These are phyloP conservation scores for Notechis scutatus DNA, from an alignment of 2,113 vertebrate species.

Conservation along the genomic window DNA sequence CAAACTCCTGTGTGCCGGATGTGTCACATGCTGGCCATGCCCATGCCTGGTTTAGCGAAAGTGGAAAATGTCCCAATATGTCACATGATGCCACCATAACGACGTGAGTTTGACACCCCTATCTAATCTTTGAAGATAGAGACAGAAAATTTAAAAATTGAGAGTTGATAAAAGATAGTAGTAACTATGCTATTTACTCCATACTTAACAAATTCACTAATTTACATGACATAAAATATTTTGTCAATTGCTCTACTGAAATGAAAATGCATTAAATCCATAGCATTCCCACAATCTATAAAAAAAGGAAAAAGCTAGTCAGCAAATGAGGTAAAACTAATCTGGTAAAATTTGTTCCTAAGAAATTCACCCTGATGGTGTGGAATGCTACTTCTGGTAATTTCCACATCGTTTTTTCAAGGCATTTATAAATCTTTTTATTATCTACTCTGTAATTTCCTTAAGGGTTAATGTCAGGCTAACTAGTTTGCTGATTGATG, in stretches of 20 bases:
- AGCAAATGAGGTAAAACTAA: neutral
- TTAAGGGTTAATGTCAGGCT: neutral
- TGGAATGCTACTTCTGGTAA: neutral
- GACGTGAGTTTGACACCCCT: too few species aligned
- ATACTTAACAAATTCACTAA: neutral
- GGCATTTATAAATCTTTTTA: neutral
- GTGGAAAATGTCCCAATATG: too few species aligned
- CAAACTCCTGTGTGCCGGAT: too few species aligned
- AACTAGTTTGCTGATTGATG: neutral
- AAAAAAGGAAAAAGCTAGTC: neutral
- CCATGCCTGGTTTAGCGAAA: too few species aligned
- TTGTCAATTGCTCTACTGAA: neutral
- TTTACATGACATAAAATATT: neutral
- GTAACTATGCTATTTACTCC: neutral
- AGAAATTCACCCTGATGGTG: neutral
- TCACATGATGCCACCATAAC: too few species aligned
- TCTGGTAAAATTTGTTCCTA: neutral
- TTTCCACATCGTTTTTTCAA: neutral
- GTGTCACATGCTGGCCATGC: too few species aligned
- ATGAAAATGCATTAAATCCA: neutral
- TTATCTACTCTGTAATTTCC: neutral
- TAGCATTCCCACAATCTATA: neutral
- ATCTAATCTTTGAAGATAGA: neutral
- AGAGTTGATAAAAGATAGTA: neutral
- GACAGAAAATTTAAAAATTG: neutral